phyloP scores from a whole-genome alignment of 1,140 invertebrate species.

The Apocrypta bakeri region DNA sequence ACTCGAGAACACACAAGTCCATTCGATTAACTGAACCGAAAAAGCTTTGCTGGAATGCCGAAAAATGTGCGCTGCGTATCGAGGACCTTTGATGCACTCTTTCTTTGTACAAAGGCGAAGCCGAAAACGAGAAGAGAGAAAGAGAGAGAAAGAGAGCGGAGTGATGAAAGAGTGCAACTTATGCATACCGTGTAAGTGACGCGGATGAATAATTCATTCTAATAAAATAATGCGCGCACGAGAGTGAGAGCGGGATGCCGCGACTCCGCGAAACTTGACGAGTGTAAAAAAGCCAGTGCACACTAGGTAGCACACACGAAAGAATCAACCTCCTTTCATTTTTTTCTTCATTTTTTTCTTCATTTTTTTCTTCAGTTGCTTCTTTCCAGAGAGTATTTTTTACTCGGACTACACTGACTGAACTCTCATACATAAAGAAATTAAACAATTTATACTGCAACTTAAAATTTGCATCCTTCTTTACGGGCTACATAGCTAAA shows the following conservation, averaged over 20 bases:
- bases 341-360: conserved; percentile 6
- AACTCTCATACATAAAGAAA: conserved; percentile 35
- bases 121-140: conserved; percentile 36
- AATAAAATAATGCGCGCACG: conserved; percentile 71
- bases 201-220: conserved; percentile 72
- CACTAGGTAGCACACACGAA: background rate
- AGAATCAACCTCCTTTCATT: background rate
- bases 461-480: conserved; percentile 11
- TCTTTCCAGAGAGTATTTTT: background rate
- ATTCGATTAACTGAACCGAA: conserved; percentile 14
- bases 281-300: conserved; percentile 5
- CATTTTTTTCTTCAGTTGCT: background rate
- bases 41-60: conserved; percentile 41
- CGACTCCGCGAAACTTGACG: background rate
- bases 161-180: conserved; percentile 71
- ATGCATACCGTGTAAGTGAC: conserved; percentile 72
- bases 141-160: conserved; percentile 43
- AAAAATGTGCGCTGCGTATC: conserved; percentile 41
- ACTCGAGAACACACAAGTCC: background rate
- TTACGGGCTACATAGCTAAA: too few species aligned
- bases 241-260: background rate
- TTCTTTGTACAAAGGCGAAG: conserved; percentile 1
- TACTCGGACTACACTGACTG: background rate
- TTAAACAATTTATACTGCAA: conserved; percentile 30
- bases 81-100: background rate